Conservation (phyloP, 2,888 invertebrate genomes). For the Apamea crenata region DNA sequence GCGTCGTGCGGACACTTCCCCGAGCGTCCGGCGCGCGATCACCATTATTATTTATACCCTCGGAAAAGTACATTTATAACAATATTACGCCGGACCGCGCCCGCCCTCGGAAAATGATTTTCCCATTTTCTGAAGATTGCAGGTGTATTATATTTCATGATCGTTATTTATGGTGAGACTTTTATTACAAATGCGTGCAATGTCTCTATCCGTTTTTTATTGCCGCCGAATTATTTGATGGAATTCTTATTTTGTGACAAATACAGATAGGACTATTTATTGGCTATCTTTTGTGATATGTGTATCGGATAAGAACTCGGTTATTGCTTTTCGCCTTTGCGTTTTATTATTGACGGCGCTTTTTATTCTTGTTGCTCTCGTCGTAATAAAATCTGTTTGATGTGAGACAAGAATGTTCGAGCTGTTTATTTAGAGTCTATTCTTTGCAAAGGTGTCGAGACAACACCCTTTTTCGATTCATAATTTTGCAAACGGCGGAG, state of each 20-base stretch:
- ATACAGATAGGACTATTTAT: slow-evolving; percentile 81
- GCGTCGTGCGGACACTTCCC: slow-evolving; percentile 70
- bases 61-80: slow-evolving; percentile 90
- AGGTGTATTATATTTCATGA: slow-evolving; percentile 91
- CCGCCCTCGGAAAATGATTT: slow-evolving; percentile 90
- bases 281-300: slow-evolving; percentile 80
- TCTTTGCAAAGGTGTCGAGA: slow-evolving; percentile 63
- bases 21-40: slow-evolving; percentile 73
- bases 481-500: slow-evolving; percentile 82
- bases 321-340: slow-evolving; percentile 74
- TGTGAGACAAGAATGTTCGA: slow-evolving; percentile 64
- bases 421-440: slow-evolving; percentile 61
- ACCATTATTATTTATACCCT: slow-evolving; percentile 89
- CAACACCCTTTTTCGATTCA: slow-evolving; percentile 78
- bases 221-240: slow-evolving; percentile 87
- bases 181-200: slow-evolving; percentile 90
- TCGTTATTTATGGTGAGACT: slow-evolving; percentile 90
- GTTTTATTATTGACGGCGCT: slow-evolving; percentile 72
- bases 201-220: slow-evolving; percentile 90
- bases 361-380: slow-evolving; percentile 67
- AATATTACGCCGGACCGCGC: slow-evolving; percentile 90
- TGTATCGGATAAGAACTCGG: slow-evolving; percentile 75
- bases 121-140: slow-evolving; percentile 90
- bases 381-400: slow-evolving; percentile 69
- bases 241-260: slow-evolving; percentile 86